These are phyloP conservation scores for Serrognathus titanus DNA, from an alignment of 2,888 invertebrate species.

Conservation along the genomic window DNA sequence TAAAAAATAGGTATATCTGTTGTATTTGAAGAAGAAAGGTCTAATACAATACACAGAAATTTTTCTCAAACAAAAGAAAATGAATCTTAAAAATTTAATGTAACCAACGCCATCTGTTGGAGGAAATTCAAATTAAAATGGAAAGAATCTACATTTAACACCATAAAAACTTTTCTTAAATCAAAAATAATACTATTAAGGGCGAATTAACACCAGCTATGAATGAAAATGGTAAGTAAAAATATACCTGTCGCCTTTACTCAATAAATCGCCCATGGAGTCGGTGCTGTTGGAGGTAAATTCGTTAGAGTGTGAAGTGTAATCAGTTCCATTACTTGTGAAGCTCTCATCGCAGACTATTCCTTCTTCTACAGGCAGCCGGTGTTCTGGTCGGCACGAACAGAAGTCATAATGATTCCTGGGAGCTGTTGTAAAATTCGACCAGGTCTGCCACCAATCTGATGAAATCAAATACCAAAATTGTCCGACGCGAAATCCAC, in stretches of 20 bases:
- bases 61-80: too few relatives aligned
- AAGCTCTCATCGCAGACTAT: slow-evolving; percentile 69
- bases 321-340: slow-evolving; percentile 53
- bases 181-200: too few relatives aligned
- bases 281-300: slow-evolving; percentile 52
- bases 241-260: slow-evolving; percentile 54
- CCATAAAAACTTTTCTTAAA: too few relatives aligned
- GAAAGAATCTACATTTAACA: too few relatives aligned
- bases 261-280: slow-evolving; percentile 61
- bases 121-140: too few relatives aligned
- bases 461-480: slow-evolving; percentile 85
- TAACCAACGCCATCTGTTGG: too few relatives aligned
- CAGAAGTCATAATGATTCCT: slow-evolving; percentile 46
- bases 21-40: too few relatives aligned
- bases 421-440: slow-evolving; percentile 59
- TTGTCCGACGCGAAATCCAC: slow-evolving; percentile 76
- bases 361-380: slow-evolving; percentile 57
- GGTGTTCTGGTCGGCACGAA: slow-evolving; percentile 45
- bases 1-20: too few relatives aligned
- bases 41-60: too few relatives aligned
- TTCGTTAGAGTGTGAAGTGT: slow-evolving; percentile 43
- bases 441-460: slow-evolving; percentile 86
- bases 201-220: too few relatives aligned
- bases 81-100: too few relatives aligned
- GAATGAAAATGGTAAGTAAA: neutral